A percentile compares a stretch with the other conserved stretches of the same genome.
phyloP scores from a whole-genome alignment of 1,140 invertebrate genomes.

The Drosophila pruinosa region DNA sequence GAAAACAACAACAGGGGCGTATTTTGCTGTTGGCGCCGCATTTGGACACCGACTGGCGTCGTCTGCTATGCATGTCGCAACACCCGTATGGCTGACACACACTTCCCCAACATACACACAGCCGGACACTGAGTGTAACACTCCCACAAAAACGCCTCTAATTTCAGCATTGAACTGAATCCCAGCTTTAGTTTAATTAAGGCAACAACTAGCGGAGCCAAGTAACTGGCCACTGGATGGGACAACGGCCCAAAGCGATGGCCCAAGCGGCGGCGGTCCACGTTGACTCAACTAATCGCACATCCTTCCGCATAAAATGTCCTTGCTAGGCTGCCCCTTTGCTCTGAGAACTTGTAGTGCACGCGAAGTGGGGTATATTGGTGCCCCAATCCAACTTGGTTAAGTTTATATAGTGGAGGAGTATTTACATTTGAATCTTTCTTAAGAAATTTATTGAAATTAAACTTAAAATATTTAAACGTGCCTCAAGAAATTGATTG shows the following conservation, averaged over 20 bases:
- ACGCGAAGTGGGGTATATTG: slow-evolving; percentile 25
- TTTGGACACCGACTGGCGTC: slow-evolving; percentile 71
- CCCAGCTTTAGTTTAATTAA: slow-evolving; percentile 81
- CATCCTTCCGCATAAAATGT: slow-evolving; percentile 78
- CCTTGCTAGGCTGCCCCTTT: slow-evolving; percentile 2
- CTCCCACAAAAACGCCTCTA: slow-evolving; percentile 65
- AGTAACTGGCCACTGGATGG: slow-evolving; percentile 64
- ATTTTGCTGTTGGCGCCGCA: slow-evolving; percentile 79
- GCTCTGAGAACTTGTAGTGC: too few species aligned
- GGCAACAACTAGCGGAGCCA: slow-evolving; percentile 74
- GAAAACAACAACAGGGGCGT: slow-evolving; percentile 81
- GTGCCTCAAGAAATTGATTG: too few species aligned
- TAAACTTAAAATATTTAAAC: too few species aligned
- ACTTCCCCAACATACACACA: slow-evolving; percentile 11
- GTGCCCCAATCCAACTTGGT: not conserved
- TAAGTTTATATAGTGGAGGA: too few species aligned
- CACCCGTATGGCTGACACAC: slow-evolving; percentile 39
- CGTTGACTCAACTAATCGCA: slow-evolving; percentile 79
- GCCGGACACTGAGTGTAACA: slow-evolving; percentile 29
- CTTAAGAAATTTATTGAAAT: too few species aligned
- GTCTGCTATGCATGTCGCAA: slow-evolving; percentile 58
- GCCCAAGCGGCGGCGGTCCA: slow-evolving; percentile 21
- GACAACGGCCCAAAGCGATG: slow-evolving; percentile 27
- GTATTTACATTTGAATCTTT: too few species aligned
- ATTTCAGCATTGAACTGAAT: slow-evolving; percentile 77